phyloP scores from a whole-genome alignment of 2,797 vertebrate genomes.

The Poeciliopsis infans region DNA sequence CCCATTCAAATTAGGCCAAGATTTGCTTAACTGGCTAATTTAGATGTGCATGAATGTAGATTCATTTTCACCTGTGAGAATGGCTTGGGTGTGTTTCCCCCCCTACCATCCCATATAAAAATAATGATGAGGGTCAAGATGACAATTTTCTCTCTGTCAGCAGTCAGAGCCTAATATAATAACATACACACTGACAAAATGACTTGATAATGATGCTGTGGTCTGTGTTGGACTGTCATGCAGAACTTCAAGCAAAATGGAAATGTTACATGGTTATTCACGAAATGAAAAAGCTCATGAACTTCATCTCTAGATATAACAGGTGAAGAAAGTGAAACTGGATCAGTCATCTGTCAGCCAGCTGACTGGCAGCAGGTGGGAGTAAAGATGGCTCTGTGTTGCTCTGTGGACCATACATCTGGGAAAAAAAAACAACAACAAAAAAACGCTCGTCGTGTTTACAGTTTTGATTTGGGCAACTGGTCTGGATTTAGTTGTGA shows the following conservation, averaged over 20 bases:
- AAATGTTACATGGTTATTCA: background rate
- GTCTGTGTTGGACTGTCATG: slow-evolving; percentile 25
- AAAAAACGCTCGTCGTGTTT: background rate
- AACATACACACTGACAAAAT: slow-evolving; percentile 51
- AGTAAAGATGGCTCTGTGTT: background rate
- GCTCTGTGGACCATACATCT: background rate
- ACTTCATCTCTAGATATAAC: background rate
- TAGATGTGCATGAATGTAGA: slow-evolving; percentile 96
- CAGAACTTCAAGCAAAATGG: slow-evolving; percentile 10
- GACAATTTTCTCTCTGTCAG: slow-evolving; percentile 77
- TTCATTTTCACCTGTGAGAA: slow-evolving; percentile 88
- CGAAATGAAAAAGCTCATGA: background rate
- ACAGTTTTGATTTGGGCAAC: background rate
- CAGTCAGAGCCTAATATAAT: slow-evolving; percentile 64
- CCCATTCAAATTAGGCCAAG: slow-evolving; percentile 96
- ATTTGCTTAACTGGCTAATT: slow-evolving; percentile 98
- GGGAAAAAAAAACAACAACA: background rate
- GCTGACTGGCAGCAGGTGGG: background rate
- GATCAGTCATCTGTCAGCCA: background rate
- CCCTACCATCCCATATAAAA: slow-evolving; percentile 51
- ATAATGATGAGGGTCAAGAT: slow-evolving; percentile 76
- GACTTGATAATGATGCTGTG: slow-evolving; percentile 21
- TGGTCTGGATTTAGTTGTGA: background rate
- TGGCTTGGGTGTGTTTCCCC: slow-evolving; percentile 44
- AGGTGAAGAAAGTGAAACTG: background rate